Conservation (phyloP, 2,888 invertebrate species). For the Mimachlamys varia region DNA sequence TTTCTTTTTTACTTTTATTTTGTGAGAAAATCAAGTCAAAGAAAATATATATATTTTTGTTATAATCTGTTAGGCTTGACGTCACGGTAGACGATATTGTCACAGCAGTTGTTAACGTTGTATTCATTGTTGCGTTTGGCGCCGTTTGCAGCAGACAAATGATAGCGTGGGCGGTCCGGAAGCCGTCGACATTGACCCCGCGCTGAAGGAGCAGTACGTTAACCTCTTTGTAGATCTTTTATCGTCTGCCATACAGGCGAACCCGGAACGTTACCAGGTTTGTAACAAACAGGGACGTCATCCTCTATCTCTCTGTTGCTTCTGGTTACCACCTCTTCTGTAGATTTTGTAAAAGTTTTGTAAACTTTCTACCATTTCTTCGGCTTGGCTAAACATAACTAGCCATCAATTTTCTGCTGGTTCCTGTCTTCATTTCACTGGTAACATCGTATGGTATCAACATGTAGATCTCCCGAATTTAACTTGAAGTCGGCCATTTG, state of each 20-base stretch:
- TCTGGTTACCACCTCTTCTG: background rate
- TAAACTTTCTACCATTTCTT: background rate
- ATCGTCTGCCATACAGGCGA: slow-evolving; percentile 2
- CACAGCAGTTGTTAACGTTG: background rate
- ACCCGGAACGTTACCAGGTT: slow-evolving; percentile 28
- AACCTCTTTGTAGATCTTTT: slow-evolving; percentile 28
- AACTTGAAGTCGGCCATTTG: no score
- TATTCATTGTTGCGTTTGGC: slow-evolving; percentile 13
- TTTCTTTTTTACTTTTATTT: no score
- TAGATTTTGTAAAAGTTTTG: background rate
- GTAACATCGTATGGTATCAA: background rate
- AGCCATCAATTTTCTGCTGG: background rate
- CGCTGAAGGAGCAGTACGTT: slow-evolving; percentile 16
- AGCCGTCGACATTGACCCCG: background rate
- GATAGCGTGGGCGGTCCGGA: background rate
- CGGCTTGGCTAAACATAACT: background rate
- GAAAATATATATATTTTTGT: no score
- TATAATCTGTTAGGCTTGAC: no score
- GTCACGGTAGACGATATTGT: background rate
- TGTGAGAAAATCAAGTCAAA: no score
- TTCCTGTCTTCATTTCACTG: background rate
- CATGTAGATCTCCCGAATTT: no score
- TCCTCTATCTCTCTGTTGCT: background rate
- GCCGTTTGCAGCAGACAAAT: slow-evolving; percentile 26
- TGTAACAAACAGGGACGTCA: background rate